Percentiles rank a stretch among this genome's conserved stretches.
phyloP scores from a whole-genome alignment of 1,140 invertebrate species.

The Tyrophagus putrescentiae region DNA sequence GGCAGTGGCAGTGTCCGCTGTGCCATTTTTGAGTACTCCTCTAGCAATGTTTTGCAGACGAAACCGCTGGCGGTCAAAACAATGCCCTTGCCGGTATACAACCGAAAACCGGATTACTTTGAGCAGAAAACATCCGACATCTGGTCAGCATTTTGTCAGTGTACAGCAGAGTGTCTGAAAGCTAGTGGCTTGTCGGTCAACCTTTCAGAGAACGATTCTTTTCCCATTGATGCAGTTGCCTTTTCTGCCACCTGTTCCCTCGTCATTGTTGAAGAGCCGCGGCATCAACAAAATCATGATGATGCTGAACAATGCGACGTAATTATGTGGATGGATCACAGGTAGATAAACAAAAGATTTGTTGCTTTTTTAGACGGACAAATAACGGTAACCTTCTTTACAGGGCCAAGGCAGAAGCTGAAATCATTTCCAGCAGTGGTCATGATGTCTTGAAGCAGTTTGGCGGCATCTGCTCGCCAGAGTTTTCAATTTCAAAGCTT shows the following conservation, averaged over 20 bases:
- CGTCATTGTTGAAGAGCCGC: constrained; percentile 54
- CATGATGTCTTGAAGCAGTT: constrained; percentile 65
- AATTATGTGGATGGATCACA: constrained; percentile 95
- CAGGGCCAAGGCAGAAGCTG: constrained; percentile 63
- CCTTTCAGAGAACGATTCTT: constrained; percentile 5
- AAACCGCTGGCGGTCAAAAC: constrained; percentile 4
- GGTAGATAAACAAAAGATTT: no score
- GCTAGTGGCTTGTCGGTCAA: not conserved
- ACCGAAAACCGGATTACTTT: constrained; percentile 56
- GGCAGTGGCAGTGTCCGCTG: constrained; percentile 19
- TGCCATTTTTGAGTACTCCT: constrained; percentile 10
- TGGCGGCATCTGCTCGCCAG: constrained; percentile 76
- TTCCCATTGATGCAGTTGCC: constrained; percentile 44
- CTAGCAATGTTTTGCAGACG: not conserved
- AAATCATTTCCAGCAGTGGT: constrained; percentile 57
- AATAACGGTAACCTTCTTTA: no score
- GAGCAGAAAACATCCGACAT: constrained; percentile 86
- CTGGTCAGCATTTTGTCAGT: constrained; percentile 54
- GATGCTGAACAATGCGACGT: constrained; percentile 53
- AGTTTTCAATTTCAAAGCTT: constrained; percentile 92
- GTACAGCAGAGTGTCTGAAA: constrained; percentile 24
- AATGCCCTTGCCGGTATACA: constrained; percentile 29
- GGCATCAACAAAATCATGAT: constrained; percentile 20
- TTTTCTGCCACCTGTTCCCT: constrained; percentile 94
- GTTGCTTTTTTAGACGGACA: no score